Evolutionary conservation across 2,113 vertebrate species (phyloP), one percentile per base, ranked within the genome.

Genomic region (Engystomops pustulosus): DNA sequence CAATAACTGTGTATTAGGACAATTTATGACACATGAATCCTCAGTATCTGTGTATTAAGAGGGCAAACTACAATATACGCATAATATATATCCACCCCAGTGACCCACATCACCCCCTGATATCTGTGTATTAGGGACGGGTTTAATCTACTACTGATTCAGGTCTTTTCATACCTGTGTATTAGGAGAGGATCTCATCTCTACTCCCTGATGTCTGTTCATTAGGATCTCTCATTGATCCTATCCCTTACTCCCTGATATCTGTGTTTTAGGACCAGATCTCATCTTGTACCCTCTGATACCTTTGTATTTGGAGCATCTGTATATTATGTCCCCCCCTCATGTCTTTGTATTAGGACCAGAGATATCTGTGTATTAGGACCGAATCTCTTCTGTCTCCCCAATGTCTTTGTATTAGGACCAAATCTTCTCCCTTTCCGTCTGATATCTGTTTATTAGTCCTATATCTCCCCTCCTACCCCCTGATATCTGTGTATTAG

Each of bases 1-100:
- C 23, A 15, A 38, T 77, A 34, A 8, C 72, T 55, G 49, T 53
- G 49, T 77, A 77, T 77, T 77, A 53, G 49, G 49, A 27, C 3
- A 41, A 4, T 32, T 4, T 23, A 1, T 25, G 0, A 62, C 30
- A 9, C 30, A 3, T 3, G 12, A 62, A 27, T 27, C 27, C 58
- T 27, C 15, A 4, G 15, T 60, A 27, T 60, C 58, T 30, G 4
- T 62, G 14, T 30, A 62, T 15, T 30, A 62, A 27, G 23, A 60
- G 5, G n/a, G n/a, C n/a, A n/a, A n/a, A n/a, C n/a, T n/a, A n/a
- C n/a, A n/a, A n/a, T n/a, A n/a, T n/a, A n/a, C n/a, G n/a, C n/a
- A n/a, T n/a, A n/a, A n/a, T n/a, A n/a, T n/a, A n/a, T n/a, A n/a
- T n/a, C n/a, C n/a, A n/a, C 9, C 7, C 1, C 20, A 1, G 14